Conservation (phyloP, 2,113 vertebrate genomes). For the Xerus inauris region DNA sequence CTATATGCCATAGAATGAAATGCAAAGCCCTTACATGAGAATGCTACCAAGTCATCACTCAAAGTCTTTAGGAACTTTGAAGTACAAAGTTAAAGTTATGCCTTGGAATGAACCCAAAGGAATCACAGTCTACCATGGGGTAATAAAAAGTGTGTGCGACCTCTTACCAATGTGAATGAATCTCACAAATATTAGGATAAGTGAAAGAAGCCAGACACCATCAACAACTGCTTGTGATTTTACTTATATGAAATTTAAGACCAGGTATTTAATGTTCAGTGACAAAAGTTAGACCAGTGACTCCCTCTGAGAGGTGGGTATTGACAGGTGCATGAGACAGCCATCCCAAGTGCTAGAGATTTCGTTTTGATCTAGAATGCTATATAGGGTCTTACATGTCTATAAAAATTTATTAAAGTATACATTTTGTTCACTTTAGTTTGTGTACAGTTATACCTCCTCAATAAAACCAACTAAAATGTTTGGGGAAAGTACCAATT, state of each 20-base stretch:
- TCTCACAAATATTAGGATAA: not conserved
- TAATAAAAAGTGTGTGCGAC: not conserved
- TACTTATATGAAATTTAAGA: not conserved
- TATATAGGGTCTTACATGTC: not conserved
- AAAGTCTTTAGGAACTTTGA: conserved; percentile 56
- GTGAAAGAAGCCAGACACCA: conserved; percentile 28
- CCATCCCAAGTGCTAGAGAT: not conserved
- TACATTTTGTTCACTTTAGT: not conserved
- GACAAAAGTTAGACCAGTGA: not conserved
- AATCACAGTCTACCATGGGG: conserved; percentile 48
- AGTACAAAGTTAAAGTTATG: conserved; percentile 59
- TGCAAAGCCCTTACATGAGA: conserved; percentile 77
- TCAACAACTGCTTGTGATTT: not conserved
- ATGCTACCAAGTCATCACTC: conserved; percentile 70
- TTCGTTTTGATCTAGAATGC: not conserved
- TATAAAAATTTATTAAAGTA: not conserved
- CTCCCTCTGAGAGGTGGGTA: not conserved
- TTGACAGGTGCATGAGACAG: not conserved
- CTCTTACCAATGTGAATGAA: not conserved
- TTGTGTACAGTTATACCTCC: not conserved
- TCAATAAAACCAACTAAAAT: conserved; percentile 14
- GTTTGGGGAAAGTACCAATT: not conserved
- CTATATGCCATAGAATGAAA: conserved; percentile 82
- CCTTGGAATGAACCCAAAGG: conserved; percentile 41
- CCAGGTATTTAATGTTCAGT: not conserved